Base-by-base conservation (phyloP, 64 coral and sea anemone genomes). In the Montipora cactus region DNA sequence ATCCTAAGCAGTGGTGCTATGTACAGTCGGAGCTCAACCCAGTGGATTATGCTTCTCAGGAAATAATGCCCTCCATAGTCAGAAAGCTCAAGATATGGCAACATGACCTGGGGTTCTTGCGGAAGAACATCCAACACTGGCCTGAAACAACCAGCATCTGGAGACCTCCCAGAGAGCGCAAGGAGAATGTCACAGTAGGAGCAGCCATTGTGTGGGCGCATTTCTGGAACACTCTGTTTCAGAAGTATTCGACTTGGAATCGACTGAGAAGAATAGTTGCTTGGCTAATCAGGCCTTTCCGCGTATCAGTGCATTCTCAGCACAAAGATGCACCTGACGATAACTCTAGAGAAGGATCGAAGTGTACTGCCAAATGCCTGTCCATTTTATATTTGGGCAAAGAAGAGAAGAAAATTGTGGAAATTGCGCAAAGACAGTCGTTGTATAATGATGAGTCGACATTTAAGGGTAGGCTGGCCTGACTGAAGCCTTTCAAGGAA, bases 361-460 rank as follows among this genome's bases (percentile, higher is more conserved):
- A 57, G 53, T 6, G 5, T 57, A 57, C 5, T 64, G 48, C 45
- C 28, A 5, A 2, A 44, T 85, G 47, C 47, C 70, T 94, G 12
- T 57, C 84, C 44, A 78, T 94, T 2, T 51, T 15, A 5, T 77
- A 94, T 5, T 28, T 94, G n/a, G 11, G 78, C 14, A 61, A 81
- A 81, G 92, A 84, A 8, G 86, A 94, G 11, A 59, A 74, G 62
- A 93, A 44, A 11, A 88, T 93, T 59, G 28, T 93, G 15, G 72
- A 47, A 45, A 18, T 11, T 9, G 74, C 81, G 8, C 92, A 93
- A 22, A 48, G 5, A 73, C 69, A 93, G 58, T 93, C 83, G 0
- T 93, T 86, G 37, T 19, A 55, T 9, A 15, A 50, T 11, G 58
- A 93, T 6, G 18, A 28, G 37, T 45, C n/a, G 50, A 37, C 28